These are phyloP conservation scores for Sebastes miniatus DNA, from an alignment of 2,797 vertebrate species.

Conservation along the genomic window DNA sequence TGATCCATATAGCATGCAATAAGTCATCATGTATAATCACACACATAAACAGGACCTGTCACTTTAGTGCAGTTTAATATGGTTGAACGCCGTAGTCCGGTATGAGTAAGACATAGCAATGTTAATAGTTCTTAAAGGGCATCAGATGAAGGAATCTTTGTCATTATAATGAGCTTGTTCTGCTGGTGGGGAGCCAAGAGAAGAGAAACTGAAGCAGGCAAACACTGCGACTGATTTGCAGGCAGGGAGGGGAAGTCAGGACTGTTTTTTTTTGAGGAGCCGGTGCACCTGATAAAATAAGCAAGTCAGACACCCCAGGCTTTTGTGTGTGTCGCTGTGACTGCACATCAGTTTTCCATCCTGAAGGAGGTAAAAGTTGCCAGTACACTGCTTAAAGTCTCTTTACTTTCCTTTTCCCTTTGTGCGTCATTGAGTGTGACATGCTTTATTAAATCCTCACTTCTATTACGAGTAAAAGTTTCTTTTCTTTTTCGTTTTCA, in stretches of 20 bases:
- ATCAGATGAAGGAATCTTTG: not conserved
- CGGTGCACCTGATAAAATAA: slow-evolving; percentile 83
- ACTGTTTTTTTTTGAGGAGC: not conserved
- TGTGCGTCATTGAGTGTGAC: slow-evolving; percentile 61
- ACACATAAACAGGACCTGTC: not conserved
- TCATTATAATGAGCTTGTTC: not conserved
- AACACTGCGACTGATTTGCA: slow-evolving; percentile 46
- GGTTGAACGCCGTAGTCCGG: not conserved
- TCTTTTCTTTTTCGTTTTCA: slow-evolving; percentile 31
- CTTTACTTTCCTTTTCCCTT: slow-evolving; percentile 36
- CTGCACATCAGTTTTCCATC: slow-evolving; percentile 63
- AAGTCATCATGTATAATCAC: not conserved
- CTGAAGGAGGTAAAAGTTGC: slow-evolving; percentile 44
- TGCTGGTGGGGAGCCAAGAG: slow-evolving; percentile 9
- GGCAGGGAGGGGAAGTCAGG: slow-evolving; percentile 20
- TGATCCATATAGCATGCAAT: not conserved
- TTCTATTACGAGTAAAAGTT: slow-evolving; percentile 26
- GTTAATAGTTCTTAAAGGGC: not conserved
- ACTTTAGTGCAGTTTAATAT: not conserved
- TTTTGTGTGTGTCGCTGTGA: slow-evolving; percentile 17
- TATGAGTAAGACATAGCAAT: not conserved
- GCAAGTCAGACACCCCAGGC: slow-evolving; percentile 53
- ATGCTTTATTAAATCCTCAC: slow-evolving; percentile 54
- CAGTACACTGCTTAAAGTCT: slow-evolving; percentile 18
- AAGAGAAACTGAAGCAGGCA: slow-evolving; percentile 34